phyloP scores from a whole-genome alignment of 1,140 invertebrate genomes.

The Achroia grisella region DNA sequence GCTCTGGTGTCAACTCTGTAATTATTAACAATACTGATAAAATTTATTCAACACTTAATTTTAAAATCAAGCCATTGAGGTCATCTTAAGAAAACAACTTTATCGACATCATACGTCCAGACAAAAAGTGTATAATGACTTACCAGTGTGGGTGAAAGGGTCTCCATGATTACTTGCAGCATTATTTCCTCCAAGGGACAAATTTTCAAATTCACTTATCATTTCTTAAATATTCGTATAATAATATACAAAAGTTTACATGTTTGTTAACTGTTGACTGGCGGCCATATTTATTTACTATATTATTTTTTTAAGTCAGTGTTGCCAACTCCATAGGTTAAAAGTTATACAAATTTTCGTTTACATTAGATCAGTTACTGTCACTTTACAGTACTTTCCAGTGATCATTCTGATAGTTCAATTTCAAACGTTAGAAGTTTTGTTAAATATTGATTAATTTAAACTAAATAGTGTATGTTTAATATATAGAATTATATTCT shows the following conservation, averaged over 20 bases:
- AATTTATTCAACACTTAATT: slow-evolving; percentile 20
- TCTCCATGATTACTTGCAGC: slow-evolving; percentile 65
- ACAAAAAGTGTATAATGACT: slow-evolving; percentile 16
- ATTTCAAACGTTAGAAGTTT: too few species aligned
- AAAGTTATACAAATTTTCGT: too few species aligned
- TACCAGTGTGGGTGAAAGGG: slow-evolving; percentile 66
- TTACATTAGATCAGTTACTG: too few species aligned
- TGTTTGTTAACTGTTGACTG: slow-evolving; percentile 53
- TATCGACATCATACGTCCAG: slow-evolving; percentile 41
- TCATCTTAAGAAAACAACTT: slow-evolving; percentile 48
- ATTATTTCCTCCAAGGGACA: slow-evolving; percentile 68
- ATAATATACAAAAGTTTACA: slow-evolving; percentile 68
- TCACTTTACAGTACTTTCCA: too few species aligned
- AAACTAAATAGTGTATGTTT: too few species aligned
- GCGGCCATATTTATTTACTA: slow-evolving; percentile 71
- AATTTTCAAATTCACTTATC: slow-evolving; percentile 73
- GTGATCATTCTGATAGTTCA: too few species aligned
- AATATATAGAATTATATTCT: too few species aligned
- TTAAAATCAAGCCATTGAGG: slow-evolving; percentile 52
- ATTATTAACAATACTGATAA: slow-evolving; percentile 40
- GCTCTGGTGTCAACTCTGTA: slow-evolving; percentile 92
- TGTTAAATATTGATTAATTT: too few species aligned
- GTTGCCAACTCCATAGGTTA: too few species aligned
- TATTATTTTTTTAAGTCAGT: not conserved
- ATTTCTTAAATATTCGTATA: slow-evolving; percentile 61